Base-by-base conservation (phyloP, 2,888 invertebrate species). In the Drosophila austrosaltans region DNA sequence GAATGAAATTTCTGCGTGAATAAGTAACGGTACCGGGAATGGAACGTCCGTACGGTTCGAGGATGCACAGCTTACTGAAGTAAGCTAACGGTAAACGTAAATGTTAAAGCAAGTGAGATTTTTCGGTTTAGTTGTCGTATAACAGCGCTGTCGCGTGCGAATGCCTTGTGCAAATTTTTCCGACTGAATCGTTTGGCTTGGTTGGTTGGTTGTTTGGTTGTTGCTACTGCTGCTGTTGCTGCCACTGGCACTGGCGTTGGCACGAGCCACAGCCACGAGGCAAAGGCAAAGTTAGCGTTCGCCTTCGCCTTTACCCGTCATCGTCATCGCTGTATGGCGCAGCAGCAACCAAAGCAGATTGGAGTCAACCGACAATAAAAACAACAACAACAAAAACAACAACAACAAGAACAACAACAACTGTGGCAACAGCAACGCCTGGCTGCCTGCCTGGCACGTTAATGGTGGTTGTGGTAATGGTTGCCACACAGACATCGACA, bases 331-430 rank as follows among this genome's bases (percentile, higher is more conserved):
- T 48, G 4, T 85, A 85, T 84, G 87, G 85, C 87, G 85, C 85
- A 87, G 85, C 80, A 89, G 87, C 80, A 89, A 87, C 81, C 81
- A 85, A 83, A 87, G 87, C 89, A 89, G 88, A 88, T 87, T 89
- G 89, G 88, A 89, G 89, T 89, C 87, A 89, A 85, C 87, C 88
- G 84, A 86, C 88, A 89, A 89, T 84, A 86, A 88, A 82, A 81
- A 87, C 82, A 88, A 72, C 87, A 87, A 78, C 79, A 87, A 72
- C 71, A 76, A 66, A 67, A 77, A 59, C 73, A 70, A 59, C 64
- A 70, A 25, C 71, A 75, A 60, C 63, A 66, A 42, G 54, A 66
- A 53, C 73, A 75, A 63, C 59, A 62, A 67, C 72, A 78, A 70
- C 68, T 66, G 71, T 74, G 73, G 72, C 78, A 77, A 79, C 82